Conservation (phyloP, 2,888 invertebrate species). For the Hetaerina titia region DNA sequence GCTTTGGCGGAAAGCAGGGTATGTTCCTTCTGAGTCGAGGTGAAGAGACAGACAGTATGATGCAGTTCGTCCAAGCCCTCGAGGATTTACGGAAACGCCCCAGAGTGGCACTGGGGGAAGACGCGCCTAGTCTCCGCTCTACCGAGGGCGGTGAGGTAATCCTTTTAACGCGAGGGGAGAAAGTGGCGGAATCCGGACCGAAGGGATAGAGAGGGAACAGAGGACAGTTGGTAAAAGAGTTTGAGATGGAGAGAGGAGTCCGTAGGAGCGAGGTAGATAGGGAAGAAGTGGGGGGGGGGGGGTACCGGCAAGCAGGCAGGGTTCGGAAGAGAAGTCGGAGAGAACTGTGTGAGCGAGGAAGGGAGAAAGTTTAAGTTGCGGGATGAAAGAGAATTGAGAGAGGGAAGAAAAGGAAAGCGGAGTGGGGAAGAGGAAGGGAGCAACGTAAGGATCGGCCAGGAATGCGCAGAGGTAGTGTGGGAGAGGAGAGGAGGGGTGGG, state of each 20-base stretch:
- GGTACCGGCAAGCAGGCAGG: not conserved
- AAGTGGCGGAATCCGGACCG: constrained; percentile 17
- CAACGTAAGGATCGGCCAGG: not conserved
- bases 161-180: not conserved
- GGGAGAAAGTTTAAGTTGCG: constrained; percentile 11
- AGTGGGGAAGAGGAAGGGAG: not conserved
- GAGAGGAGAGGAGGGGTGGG: not conserved
- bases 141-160: not conserved
- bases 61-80: not conserved
- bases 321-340: not conserved
- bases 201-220: not conserved
- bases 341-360: not conserved
- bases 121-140: not conserved
- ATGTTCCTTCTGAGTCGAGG: too few species aligned
- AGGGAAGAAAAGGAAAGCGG: not conserved
- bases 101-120: not conserved
- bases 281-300: not conserved
- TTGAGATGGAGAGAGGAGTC: not conserved
- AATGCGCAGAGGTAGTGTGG: not conserved
- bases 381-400: not conserved
- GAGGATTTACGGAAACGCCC: not conserved
- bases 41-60: not conserved
- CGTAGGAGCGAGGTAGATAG: not conserved
- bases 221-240: constrained; percentile 27
- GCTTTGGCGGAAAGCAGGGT: too few species aligned